Evolutionary conservation across 2,888 invertebrate genomes (phyloP).

Genomic region (Pegoplata infirma): DNA sequence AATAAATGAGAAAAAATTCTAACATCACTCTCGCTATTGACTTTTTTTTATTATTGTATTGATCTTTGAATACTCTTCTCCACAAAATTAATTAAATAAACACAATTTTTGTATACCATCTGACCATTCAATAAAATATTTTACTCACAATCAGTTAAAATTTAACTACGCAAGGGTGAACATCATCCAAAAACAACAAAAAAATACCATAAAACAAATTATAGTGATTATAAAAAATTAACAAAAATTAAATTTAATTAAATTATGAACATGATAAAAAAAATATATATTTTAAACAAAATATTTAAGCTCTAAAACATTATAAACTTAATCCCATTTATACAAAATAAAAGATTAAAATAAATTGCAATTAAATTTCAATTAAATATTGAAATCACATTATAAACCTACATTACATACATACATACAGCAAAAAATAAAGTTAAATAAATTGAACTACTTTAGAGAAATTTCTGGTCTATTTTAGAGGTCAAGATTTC

Average conservation of each 20-base stretch:
- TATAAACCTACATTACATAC: too few species aligned
- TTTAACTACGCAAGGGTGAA: constrained; percentile 36
- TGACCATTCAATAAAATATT: neutral
- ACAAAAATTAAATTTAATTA: too few species aligned
- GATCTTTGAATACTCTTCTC: neutral
- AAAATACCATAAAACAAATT: neutral
- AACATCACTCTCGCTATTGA: neutral
- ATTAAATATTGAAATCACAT: neutral
- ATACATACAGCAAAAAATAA: neutral
- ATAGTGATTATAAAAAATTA: neutral
- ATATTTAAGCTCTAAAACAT: too few species aligned
- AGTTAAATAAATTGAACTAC: neutral
- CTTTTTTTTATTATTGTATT: too few species aligned
- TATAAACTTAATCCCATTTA: too few species aligned
- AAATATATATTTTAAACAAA: neutral
- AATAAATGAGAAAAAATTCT: neutral
- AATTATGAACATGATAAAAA: neutral
- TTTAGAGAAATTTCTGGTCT: too few species aligned
- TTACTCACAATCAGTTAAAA: constrained; percentile 50
- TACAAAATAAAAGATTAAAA: neutral
- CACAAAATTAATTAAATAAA: neutral
- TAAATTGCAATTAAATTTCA: neutral
- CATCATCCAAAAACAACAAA: neutral
- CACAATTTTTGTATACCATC: neutral
- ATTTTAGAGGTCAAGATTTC: constrained; percentile 52